Evolutionary conservation across 2,113 vertebrate genomes (phyloP), one percentile per base, ranked within the genome.

Genomic region (Poeciliopsis turrubarensis): DNA sequence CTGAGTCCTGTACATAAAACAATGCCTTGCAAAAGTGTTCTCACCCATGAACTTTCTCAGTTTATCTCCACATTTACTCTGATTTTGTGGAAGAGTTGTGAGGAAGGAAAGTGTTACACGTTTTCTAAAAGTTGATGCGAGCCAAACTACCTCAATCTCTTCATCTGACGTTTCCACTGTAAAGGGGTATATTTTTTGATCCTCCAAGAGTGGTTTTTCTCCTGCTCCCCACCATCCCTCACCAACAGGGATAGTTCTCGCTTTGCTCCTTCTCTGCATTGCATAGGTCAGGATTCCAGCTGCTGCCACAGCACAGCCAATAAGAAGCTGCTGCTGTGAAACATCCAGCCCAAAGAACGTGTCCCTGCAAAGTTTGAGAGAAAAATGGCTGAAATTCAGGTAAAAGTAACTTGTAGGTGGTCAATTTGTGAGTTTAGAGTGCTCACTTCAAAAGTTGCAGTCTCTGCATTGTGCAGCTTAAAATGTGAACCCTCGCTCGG

Each of bases 171-270:
- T 94, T 87, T 94, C 84, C 65, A 96, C 92, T 72, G 77, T 70
- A 71, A 96, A 96, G 4, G 91, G 86, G 31, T 91, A 82, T 75
- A 96, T 89, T 3, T 68, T 79, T 29, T 92, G 67, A 80, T 96
- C 95, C 80, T 95, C 95, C 22, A 81, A 84, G 3, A 62, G 32
- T 0, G 89, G 84, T 68, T 83, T 94, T 64, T 92, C 78, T 3
- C 94, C 94, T 22, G 83, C 73, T 27, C 95, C 95, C 96, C 96
- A 97, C 96, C 96, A 97, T 51, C 96, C 96, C 22, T 96, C 91
- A 0, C 95, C 95, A 65, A 96, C 78, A 32, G 96, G 95, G 60
- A 97, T 78, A 12, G 72, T 94, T 83, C 92, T 94, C 13, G 87
- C 41, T 82, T 89, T 65, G 65, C n/a, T 94, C 72, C 44, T 88